Evolutionary conservation across 2,797 vertebrate species (phyloP).

Genomic region (Catamblyrhynchus diadema): DNA sequence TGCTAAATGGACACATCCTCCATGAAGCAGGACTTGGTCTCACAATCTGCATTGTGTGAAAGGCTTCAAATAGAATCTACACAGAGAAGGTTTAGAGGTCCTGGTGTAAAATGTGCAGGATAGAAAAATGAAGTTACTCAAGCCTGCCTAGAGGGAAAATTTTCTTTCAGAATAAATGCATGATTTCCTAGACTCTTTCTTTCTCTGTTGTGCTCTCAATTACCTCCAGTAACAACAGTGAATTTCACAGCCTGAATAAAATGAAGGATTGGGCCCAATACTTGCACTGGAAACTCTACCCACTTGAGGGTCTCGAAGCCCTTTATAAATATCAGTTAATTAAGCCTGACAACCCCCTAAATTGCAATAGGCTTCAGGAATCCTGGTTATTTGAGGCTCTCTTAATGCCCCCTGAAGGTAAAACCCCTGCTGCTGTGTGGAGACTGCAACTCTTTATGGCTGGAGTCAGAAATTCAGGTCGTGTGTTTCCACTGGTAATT

Average conservation of each 20-base stretch:
- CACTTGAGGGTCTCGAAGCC: slow-evolving; percentile 29
- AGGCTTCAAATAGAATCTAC: neutral
- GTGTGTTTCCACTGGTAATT: neutral
- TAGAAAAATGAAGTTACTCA: neutral
- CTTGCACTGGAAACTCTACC: slow-evolving; percentile 26
- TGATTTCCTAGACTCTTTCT: neutral
- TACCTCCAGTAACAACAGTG: neutral
- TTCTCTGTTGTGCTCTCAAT: neutral
- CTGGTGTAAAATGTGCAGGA: neutral
- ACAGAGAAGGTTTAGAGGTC: neutral
- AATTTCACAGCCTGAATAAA: neutral
- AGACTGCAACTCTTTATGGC: slow-evolving; percentile 7
- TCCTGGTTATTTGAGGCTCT: slow-evolving; percentile 8
- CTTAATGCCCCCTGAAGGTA: slow-evolving; percentile 6
- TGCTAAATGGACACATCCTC: neutral
- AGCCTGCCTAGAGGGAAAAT: neutral
- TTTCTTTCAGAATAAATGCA: neutral
- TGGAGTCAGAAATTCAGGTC: neutral
- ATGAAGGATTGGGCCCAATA: neutral
- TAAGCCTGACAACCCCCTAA: slow-evolving; percentile 58
- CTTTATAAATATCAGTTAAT: slow-evolving; percentile 66
- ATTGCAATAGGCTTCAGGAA: slow-evolving; percentile 32
- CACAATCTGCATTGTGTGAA: neutral
- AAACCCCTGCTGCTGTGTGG: neutral
- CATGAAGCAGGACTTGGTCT: neutral